Evolutionary conservation across 2,888 invertebrate species (phyloP), one percentile per base, ranked within the genome.

Genomic region (Drosophila flavopinicola): DNA sequence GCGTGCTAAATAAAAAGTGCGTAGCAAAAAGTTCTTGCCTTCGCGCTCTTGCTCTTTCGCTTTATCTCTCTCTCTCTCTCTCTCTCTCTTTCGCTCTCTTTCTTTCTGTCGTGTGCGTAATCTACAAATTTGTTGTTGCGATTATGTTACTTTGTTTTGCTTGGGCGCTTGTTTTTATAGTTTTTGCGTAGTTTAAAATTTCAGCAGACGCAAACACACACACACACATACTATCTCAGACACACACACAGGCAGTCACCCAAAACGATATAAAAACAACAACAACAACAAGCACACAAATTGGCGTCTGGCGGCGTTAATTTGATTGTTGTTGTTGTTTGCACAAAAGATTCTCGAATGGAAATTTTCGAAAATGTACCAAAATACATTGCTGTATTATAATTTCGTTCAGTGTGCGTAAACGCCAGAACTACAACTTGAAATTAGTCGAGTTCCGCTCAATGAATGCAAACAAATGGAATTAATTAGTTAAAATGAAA

Each of bases 151-250:
- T 37, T 42, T 64, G 49, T 47, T 54, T 69, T 51, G 53, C 39
- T 54, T 42, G 27, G 53, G 25, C 56, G 52, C 35, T 48, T 47
- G 66, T 59, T 85, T 85, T 77, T 53, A 77, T 85, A 73, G 69
- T 85, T 77, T 83, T 75, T 85, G 84, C 79, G 84, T 78, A 75
- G 86, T 85, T 82, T 64, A 38, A 67, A 48, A 69, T 48, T 61
- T 37, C 54, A 24, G 33, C n/a, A 29, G 35, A 38, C 39, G 39
- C 42, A 48, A 17, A 48, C 32, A 47, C 38, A 32, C 20, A 42
- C 30, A 4, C 13, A 15, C 45, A 54, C 23, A 29, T 24, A 17
- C 44, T 23, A 1, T 15, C 33, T 41, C 38, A 37, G 48, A 35
- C 17, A 24, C 33, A 37, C 23, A 23, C 23, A 33, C 1, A 39